Conservation (phyloP, 2,797 vertebrate genomes). For the Chaenodraco wilsoni region DNA sequence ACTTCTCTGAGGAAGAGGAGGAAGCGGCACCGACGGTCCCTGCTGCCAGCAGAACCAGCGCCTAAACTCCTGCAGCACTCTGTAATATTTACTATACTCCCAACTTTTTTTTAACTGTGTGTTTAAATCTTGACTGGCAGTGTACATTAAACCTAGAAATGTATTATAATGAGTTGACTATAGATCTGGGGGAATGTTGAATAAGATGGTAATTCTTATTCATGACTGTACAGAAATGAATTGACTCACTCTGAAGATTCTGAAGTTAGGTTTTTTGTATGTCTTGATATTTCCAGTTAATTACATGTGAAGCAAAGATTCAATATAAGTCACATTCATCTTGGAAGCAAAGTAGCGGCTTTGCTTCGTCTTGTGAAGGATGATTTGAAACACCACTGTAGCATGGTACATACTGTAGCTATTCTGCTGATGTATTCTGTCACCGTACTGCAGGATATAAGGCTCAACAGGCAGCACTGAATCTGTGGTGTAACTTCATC, state of each 20-base stretch:
- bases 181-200: constrained; percentile 29
- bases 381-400: constrained; percentile 10
- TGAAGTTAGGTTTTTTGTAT: constrained; percentile 33
- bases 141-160: constrained; percentile 27
- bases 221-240: constrained; percentile 39
- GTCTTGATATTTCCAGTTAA: constrained; percentile 20
- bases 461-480: constrained; percentile 19
- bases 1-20: constrained; percentile 92
- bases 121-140: constrained; percentile 30
- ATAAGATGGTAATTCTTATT: constrained; percentile 15
- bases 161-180: constrained; percentile 45
- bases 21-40: constrained; percentile 48
- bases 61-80: constrained; percentile 54
- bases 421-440: not conserved
- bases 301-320: constrained; percentile 13
- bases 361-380: constrained; percentile 26
- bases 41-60: constrained; percentile 60
- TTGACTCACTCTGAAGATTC: constrained; percentile 5
- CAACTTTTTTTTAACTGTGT: constrained; percentile 39
- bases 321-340: not conserved
- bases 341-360: not conserved
- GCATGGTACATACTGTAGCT: constrained; percentile 25
- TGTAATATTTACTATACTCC: constrained; percentile 27
- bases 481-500: constrained; percentile 32
- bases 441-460: not conserved